Evolutionary conservation across 2,888 invertebrate species (phyloP), one percentile per base, ranked within the genome.

Genomic region (Halocaridina rubra): DNA sequence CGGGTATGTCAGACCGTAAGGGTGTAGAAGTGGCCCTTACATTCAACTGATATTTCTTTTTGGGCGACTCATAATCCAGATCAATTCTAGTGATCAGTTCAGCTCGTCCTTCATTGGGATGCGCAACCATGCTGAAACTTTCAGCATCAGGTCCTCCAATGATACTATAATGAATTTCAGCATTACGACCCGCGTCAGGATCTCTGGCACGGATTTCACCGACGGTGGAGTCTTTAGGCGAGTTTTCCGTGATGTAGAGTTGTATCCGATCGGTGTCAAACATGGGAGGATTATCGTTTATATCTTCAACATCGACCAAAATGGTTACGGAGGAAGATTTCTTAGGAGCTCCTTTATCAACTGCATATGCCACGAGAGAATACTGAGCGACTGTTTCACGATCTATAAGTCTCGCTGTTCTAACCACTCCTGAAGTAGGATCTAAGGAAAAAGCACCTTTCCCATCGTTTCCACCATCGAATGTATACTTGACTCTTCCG

Each of bases 361-460:
- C 94, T 0, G 98, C 99, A 75, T 95, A 92, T 0, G 97, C 98
- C 86, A 94, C 94, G 77, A 99, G 91, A 88, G 95, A 95, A 90
- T 98, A 98, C 5, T 94, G 93, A 0, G 96, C 94, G 0, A 95
- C 95, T 0, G 95, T 96, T 91, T 99, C 99, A 33, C 99, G 92
- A 90, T 99, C 99, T 85, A 99, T 91, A 0, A 94, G 94, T 90
- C 96, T 96, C 86, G 96, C 95, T 0, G 97, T 98, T 81, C 98
- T 92, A 16, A 99, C 94, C 0, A 97, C 95, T 0, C 99, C 99
- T 0, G 97, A 97, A 0, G 96, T 95, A 0, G 96, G 94, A 91
- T 99, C 98, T 19, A 99, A 95, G 0, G 95, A 95, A 91, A 99
- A 99, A 0, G 97, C 96, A 0, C 96, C 97, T 89, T 97, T 96